Conservation (phyloP, 2,113 vertebrate genomes). For the Neotoma lepida region DNA sequence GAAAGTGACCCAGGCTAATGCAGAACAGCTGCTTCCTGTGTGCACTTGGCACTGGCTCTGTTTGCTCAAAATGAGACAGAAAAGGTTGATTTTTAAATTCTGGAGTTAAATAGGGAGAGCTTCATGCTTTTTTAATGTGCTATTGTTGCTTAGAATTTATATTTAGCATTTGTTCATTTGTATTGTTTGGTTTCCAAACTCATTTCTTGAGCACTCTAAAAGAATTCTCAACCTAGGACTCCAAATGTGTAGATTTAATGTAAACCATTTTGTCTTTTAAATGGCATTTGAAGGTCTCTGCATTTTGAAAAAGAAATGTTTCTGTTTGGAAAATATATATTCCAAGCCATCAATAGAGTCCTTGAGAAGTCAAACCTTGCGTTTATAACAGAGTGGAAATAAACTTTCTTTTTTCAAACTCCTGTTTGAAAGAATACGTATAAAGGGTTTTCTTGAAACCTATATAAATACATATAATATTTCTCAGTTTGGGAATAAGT, state of each 20-base stretch:
- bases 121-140: not conserved
- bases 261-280: constrained; percentile 65
- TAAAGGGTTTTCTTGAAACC: constrained; percentile 22
- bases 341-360: constrained; percentile 56
- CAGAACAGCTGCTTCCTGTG: constrained; percentile 14
- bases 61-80: not conserved
- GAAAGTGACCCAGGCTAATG: not conserved
- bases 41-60: not conserved
- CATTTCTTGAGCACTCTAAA: constrained; percentile 53
- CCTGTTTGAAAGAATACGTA: not conserved
- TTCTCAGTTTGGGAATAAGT: constrained; percentile 36
- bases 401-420: constrained; percentile 31
- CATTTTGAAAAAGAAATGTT: constrained; percentile 51
- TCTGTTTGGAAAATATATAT: constrained; percentile 59
- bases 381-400: constrained; percentile 48
- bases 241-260: constrained; percentile 40
- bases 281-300: not conserved
- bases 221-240: constrained; percentile 44
- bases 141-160: constrained; percentile 36
- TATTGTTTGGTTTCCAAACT: constrained; percentile 51
- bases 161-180: constrained; percentile 13
- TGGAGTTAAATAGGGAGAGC: not conserved
- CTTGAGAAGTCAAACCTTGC: constrained; percentile 37
- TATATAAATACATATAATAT: not conserved
- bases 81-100: constrained; percentile 17